phyloP scores from a whole-genome alignment of 2,888 invertebrate genomes.

The Sepiola atlantica region DNA sequence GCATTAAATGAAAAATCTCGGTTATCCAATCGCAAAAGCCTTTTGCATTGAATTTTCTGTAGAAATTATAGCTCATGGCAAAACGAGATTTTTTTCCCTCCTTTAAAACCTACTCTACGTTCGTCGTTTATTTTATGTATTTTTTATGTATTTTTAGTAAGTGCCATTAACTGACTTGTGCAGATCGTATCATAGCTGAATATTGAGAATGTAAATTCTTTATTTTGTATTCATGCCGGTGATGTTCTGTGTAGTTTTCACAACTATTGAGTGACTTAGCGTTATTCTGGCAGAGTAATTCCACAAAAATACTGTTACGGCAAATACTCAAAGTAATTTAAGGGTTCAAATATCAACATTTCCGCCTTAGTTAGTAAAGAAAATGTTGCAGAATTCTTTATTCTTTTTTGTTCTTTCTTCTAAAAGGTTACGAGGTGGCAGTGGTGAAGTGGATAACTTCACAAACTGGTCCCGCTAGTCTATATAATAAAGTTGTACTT shows the following conservation, averaged over 20 bases:
- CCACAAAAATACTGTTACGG: background rate
- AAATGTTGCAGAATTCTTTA: background rate
- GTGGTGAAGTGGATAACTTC: too few species aligned
- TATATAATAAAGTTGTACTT: too few species aligned
- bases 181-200: background rate
- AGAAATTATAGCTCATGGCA: background rate
- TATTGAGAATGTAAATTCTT: background rate
- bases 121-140: background rate
- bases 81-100: background rate
- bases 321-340: background rate
- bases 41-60: background rate
- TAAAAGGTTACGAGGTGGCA: too few species aligned
- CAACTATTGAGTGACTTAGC: background rate
- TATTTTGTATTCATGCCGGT: conserved; percentile 19
- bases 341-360: background rate
- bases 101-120: background rate
- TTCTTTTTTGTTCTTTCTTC: background rate
- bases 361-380: background rate
- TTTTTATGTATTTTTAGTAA: background rate
- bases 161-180: background rate
- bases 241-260: background rate
- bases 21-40: background rate
- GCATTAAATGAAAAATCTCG: background rate
- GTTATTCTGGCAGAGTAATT: background rate
- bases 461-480: too few species aligned